Conservation (phyloP, 2,113 vertebrate species). For the Corvus cornix region DNA sequence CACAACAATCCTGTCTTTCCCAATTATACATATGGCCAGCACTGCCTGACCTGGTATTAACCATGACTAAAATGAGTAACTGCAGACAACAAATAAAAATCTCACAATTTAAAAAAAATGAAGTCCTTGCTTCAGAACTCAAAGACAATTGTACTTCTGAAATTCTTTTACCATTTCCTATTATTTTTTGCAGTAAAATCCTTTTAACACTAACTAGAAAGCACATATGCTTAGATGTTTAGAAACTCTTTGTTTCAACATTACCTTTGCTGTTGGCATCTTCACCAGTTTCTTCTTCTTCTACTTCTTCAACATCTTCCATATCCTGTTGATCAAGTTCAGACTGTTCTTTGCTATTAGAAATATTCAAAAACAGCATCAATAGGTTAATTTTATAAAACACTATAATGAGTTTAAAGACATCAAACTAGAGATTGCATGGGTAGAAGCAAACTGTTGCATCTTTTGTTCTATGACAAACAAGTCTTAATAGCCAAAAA, state of each 20-base stretch:
- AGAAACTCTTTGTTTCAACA: not conserved
- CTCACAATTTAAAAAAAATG: not conserved
- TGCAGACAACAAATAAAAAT: not conserved
- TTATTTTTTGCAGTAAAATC: not conserved
- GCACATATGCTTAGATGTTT: not conserved
- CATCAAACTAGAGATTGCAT: not conserved
- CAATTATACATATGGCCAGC: not conserved
- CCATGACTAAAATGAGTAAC: not conserved
- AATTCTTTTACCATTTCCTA: not conserved
- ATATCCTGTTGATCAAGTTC: conserved; percentile 97
- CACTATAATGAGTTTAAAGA: not conserved
- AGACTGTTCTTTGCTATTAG: conserved; percentile 91
- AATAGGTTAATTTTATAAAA: not conserved
- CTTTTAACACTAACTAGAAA: not conserved
- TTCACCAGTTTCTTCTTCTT: conserved; percentile 93
- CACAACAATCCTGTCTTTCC: not conserved
- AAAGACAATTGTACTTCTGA: not conserved
- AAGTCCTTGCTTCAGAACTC: not conserved
- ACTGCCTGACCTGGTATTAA: not conserved
- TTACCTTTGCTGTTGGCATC: conserved; percentile 95
- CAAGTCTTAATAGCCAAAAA: not conserved
- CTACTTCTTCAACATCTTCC: conserved; percentile 98
- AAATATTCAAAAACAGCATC: not conserved
- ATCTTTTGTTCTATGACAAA: not conserved
- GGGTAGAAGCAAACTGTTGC: not conserved